Evolutionary conservation across 2,113 vertebrate species (phyloP).

Genomic region (Salminus brasiliensis): DNA sequence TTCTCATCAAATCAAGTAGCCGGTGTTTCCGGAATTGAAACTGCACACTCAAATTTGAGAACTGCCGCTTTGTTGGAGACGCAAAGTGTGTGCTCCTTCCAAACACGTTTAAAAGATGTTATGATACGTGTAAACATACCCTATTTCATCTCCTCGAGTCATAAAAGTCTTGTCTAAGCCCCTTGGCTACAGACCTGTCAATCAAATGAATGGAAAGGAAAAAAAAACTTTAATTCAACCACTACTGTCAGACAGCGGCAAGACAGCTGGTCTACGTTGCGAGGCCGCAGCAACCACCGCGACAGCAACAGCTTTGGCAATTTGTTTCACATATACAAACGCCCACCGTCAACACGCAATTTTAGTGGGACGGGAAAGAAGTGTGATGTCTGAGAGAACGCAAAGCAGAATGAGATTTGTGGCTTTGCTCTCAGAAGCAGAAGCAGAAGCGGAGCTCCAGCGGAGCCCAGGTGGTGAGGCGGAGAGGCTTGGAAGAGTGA

Average conservation of each 20-base stretch:
- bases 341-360: neutral
- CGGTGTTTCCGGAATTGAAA: neutral
- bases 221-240: neutral
- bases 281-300: slow-evolving; percentile 11
- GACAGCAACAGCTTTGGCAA: neutral
- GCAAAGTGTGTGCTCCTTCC: neutral
- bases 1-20: slow-evolving; percentile 15
- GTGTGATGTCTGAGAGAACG: neutral
- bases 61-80: neutral
- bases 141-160: slow-evolving; percentile 24
- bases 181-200: slow-evolving; percentile 31
- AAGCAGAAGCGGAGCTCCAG: neutral
- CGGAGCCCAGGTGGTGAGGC: slow-evolving; percentile 6
- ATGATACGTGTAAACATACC: slow-evolving; percentile 40
- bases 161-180: slow-evolving; percentile 17
- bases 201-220: slow-evolving; percentile 30
- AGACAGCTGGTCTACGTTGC: slow-evolving; percentile 17
- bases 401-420: neutral
- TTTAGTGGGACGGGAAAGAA: neutral
- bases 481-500: neutral
- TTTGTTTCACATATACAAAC: slow-evolving; percentile 25
- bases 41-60: neutral
- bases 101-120: slow-evolving; percentile 12
- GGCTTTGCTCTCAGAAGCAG: slow-evolving; percentile 1
- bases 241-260: slow-evolving; percentile 38